Base-by-base conservation (phyloP, 2,888 invertebrate genomes). In the Andrena dorsata region DNA sequence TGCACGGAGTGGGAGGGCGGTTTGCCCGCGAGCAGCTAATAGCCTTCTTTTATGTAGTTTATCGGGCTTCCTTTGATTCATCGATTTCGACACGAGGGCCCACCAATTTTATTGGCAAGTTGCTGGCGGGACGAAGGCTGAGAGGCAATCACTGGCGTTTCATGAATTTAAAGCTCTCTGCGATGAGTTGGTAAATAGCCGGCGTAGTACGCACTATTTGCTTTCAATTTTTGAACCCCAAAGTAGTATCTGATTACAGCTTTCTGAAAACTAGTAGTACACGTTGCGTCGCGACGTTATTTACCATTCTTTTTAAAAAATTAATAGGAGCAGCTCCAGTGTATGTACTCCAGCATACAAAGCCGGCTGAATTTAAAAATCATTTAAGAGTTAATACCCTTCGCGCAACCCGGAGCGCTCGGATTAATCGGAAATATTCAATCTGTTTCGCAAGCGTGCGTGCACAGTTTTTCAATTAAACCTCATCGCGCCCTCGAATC, bases 311-410 rank as follows among this genome's bases (percentile, higher is more conserved):
- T 41, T 41, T 16, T 41, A 0, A 41, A 16, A 41, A 16, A 16
- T 4, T 41, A 1, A 41, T 41, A 16, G 41, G 41, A 16, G 4
- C 41, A 41, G 41, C 16, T 41, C 13, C 13, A 41, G 41, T 13
- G 41, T 41, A 35, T 13, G 41, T 41, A 35, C 2, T 10, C 2
- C 8, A 8, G 35, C 10, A 2, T 35, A 10, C 35, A 32, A 60
- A 75, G 35, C 35, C 10, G n/a, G 20, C 7, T 60, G 32, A 28
- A 32, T 61, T 68, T 69, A 61, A 60, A 60, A 35, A 47, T 60
- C 60, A 23, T 49, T n/a, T 6, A 28, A 7, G 49, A 41, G 47
- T 32, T 51, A 74, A 58, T 58, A 58, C 3, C 41, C 41, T 13
- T 41, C 41, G 28, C 16, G 56, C 41, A 30, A 58, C 20, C 6